Conservation (phyloP, 2,888 invertebrate genomes). For the Phlogophora meticulosa region DNA sequence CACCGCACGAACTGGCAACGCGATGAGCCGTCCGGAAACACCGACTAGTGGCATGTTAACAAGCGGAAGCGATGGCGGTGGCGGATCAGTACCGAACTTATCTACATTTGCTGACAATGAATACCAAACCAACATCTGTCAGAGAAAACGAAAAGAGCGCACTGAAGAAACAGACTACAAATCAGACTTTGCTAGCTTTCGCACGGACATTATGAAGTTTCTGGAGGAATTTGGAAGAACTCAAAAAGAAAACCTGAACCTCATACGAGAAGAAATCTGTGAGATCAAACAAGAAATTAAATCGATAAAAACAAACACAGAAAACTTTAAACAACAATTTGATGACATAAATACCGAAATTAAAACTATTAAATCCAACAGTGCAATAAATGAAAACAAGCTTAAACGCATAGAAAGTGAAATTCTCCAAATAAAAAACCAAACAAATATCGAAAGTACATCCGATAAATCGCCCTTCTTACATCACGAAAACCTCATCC, state of each 20-base stretch:
- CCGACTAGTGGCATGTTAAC: background rate
- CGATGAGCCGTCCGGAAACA: background rate
- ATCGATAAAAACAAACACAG: constrained; percentile 45
- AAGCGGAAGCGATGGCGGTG: background rate
- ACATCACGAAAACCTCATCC: constrained; percentile 27
- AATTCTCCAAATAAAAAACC: constrained; percentile 17
- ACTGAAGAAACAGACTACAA: constrained; percentile 39
- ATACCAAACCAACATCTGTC: constrained; percentile 7
- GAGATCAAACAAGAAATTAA: constrained; percentile 52
- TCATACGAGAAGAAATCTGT: constrained; percentile 45
- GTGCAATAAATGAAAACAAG: constrained; percentile 10
- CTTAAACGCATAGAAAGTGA: constrained; percentile 20
- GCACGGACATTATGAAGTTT: constrained; percentile 45
- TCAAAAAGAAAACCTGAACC: constrained; percentile 46
- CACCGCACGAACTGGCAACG: background rate
- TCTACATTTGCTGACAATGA: constrained; percentile 17
- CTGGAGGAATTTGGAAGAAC: constrained; percentile 39
- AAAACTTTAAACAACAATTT: constrained; percentile 25
- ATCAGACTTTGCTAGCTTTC: constrained; percentile 43
- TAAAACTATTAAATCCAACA: constrained; percentile 17
- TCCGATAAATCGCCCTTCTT: constrained; percentile 11
- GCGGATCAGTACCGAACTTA: constrained; percentile 1
- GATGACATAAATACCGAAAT: constrained; percentile 23
- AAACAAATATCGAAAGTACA: background rate
- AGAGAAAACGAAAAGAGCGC: constrained; percentile 20